Percentiles rank a stretch among this genome's conserved stretches.
phyloP scores from a whole-genome alignment of 2,113 vertebrate genomes.

The Glaucidium brasilianum region DNA sequence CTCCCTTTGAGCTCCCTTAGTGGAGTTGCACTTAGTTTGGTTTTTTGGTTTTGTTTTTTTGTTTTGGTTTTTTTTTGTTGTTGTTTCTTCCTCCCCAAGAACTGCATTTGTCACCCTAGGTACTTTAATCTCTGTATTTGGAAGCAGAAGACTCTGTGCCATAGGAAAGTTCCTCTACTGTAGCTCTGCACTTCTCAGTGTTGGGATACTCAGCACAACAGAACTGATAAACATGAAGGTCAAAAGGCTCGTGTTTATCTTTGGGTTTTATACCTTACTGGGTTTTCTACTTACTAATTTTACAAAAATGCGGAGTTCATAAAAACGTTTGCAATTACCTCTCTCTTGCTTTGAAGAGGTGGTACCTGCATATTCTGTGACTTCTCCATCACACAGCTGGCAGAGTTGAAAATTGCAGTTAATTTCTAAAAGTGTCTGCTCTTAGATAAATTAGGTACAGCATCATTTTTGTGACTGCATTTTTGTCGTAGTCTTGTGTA shows the following conservation, averaged over 20 bases:
- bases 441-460: background rate
- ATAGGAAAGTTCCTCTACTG: background rate
- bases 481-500: background rate
- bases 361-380: background rate
- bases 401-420: background rate
- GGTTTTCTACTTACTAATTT: background rate
- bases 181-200: background rate
- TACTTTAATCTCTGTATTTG: background rate
- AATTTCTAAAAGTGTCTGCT: background rate
- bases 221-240: background rate
- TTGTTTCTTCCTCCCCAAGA: background rate
- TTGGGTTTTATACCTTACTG: background rate
- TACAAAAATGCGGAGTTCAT: background rate
- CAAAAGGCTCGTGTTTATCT: background rate
- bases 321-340: background rate
- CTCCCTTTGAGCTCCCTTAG: background rate
- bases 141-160: background rate
- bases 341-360: background rate
- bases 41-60: background rate
- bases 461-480: background rate
- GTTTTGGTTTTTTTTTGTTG: background rate
- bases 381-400: background rate
- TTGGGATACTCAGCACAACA: background rate
- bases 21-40: background rate
- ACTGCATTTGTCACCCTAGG: background rate